Evolutionary conservation across 2,888 invertebrate genomes (phyloP).

Genomic region (Litoditis marina): DNA sequence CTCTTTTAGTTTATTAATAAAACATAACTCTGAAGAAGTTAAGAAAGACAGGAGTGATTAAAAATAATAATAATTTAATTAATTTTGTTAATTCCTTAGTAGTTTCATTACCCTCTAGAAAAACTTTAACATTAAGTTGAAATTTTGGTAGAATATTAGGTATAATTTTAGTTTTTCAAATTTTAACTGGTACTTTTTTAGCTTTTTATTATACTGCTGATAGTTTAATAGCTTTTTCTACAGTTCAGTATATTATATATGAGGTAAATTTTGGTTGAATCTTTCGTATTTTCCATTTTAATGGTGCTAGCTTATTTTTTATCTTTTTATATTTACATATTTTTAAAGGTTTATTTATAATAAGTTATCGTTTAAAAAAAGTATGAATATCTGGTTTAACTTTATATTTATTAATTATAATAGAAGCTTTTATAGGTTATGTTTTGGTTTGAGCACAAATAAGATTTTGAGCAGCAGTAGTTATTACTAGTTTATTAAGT

Average conservation of each 20-base stretch:
- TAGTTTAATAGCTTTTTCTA: conserved; percentile 59
- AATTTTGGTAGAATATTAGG: conserved; percentile 63
- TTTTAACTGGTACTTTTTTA: conserved; percentile 61
- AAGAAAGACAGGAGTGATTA: conserved; percentile 43
- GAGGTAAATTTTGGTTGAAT: conserved; percentile 59
- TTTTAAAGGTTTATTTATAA: conserved; percentile 64
- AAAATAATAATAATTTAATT: conserved; percentile 34
- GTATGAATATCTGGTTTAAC: conserved; percentile 72
- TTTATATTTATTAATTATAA: conserved; percentile 73
- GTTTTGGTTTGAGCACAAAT: conserved; percentile 78
- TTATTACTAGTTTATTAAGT: conserved; percentile 76
- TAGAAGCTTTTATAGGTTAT: conserved; percentile 76
- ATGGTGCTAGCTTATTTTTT: conserved; percentile 49
- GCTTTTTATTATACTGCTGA: conserved; percentile 61
- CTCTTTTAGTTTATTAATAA: conserved; percentile 47
- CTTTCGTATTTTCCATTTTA: conserved; percentile 52
- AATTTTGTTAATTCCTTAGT: conserved; percentile 44
- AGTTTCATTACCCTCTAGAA: conserved; percentile 37
- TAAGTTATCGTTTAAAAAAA: conserved; percentile 65
- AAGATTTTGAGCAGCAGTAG: conserved; percentile 78
- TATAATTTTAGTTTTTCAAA: conserved; percentile 59
- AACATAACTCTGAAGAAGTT: conserved; percentile 49
- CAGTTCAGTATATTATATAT: conserved; percentile 61
- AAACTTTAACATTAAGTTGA: conserved; percentile 53
- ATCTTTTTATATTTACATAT: conserved; percentile 53